Conservation (phyloP, 2,888 invertebrate genomes). For the Aphelenchoides bicaudatus region DNA sequence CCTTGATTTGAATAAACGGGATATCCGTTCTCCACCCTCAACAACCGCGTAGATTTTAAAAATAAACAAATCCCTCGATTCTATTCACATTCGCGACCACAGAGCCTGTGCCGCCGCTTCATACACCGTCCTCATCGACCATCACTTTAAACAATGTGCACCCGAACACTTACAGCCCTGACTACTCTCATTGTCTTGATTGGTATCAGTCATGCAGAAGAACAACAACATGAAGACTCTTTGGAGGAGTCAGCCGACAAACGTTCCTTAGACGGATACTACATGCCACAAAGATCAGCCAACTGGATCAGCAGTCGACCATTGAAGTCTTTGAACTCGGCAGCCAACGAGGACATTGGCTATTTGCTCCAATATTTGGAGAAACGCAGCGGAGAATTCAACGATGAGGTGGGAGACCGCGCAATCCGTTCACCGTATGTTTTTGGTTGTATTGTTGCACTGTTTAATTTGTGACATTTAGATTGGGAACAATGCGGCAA, state of each 20-base stretch:
- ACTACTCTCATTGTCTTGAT: neutral
- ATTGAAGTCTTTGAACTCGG: constrained; percentile 9
- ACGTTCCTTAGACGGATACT: neutral
- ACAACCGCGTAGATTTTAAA: no score
- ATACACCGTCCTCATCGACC: no score
- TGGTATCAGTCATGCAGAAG: neutral
- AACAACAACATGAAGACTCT: neutral
- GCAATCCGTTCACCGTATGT: constrained; percentile 43
- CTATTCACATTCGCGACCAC: no score
- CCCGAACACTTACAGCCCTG: neutral
- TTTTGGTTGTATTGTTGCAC: no score
- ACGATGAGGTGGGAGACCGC: constrained; percentile 20
- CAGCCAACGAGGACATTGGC: constrained; percentile 28
- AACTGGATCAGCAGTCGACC: constrained; percentile 20
- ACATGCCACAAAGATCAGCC: constrained; percentile 12
- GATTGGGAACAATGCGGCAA: constrained; percentile 19
- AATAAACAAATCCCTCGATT: no score
- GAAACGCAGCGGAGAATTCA: constrained; percentile 21
- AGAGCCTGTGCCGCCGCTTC: no score
- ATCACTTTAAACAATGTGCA: constrained; percentile 10
- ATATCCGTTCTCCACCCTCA: no score
- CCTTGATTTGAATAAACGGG: no score
- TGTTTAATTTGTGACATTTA: no score
- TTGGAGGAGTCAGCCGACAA: constrained; percentile 6
- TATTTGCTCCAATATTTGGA: constrained; percentile 32